A percentile compares a stretch with the other conserved stretches of the same genome.
Conservation (phyloP, 92 coral and sea anemone species). For the Galaxea fascicularis region DNA sequence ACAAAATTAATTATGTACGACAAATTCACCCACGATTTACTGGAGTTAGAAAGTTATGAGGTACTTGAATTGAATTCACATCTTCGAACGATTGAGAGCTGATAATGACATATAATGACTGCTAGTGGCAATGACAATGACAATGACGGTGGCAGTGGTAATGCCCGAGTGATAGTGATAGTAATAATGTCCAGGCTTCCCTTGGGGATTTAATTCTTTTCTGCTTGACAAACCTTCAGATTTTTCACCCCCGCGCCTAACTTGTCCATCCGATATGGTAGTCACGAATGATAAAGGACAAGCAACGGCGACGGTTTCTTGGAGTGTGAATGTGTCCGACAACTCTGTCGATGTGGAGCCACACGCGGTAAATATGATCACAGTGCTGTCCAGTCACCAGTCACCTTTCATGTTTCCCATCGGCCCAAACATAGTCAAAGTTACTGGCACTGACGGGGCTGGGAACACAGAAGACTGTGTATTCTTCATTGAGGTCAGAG, state of each 20-base stretch:
- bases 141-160: no score
- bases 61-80: no score
- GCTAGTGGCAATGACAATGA: no score
- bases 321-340: conserved; percentile 10
- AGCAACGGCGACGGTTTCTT: not conserved
- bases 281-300: not conserved
- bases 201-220: no score
- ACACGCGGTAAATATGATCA: not conserved
- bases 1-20: no score
- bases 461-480: not conserved
- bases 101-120: no score
- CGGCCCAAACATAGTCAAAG: not conserved
- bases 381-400: conserved; percentile 4
- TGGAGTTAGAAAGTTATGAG: no score
- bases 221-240: not conserved
- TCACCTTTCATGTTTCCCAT: conserved; percentile 2
- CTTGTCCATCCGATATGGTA: not conserved
- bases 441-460: not conserved
- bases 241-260: not conserved
- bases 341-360: conserved; percentile 12
- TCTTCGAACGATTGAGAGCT: no score
- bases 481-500: not conserved
- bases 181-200: no score
- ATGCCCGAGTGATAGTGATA: no score
- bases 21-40: no score